Evolutionary conservation across 2,888 invertebrate species (phyloP), one percentile per base, ranked within the genome.

Genomic region (Cynaeus angustus): DNA sequence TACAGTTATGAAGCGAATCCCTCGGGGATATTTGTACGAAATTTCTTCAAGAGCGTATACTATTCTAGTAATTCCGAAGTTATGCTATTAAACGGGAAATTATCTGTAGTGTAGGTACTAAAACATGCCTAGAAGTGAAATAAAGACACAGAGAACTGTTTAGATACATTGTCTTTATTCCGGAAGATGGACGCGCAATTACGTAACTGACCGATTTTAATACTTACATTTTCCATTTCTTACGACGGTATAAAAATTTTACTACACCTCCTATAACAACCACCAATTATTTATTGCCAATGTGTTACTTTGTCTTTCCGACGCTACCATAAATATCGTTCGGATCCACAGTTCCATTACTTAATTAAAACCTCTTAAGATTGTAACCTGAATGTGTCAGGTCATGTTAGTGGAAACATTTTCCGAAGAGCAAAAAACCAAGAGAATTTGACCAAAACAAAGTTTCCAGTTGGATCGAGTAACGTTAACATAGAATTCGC

Each of bases 261-360:
- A 55, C 14, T 38, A 10, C 38, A 10, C n/a, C 33, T 55, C 14
- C 12, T 43, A 14, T 41, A 26, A 41, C 56, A 56, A 56, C 41
- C 41, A n/a, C 41, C 41, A 56, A 56, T 56, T 56, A 55, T 55
- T 55, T 53, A 55, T 55, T 37, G 30, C 37, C 16, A 38, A 38
- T 16, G 38, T 55, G 55, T 14, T 14, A 55, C 38, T 37, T 38
- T 55, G 38, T 55, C 38, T 38, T 5, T 14, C 12, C 9, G n/a
- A 21, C 9, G 9, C 16, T 14, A 9, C 12, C 30, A 52, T 33
- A 33, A 16, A 55, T 38, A 38, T 38, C 33, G 10, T 21, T 26
- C 14, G 12, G 48, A 48, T 7, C 41, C 37, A 12, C 55, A 33
- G 33, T 16, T 38, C 38, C 33, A 21, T 55, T 55, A 55, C 41